Evolutionary conservation across 2,888 invertebrate genomes (phyloP), one percentile per base, ranked within the genome.

Genomic region (Drosophila antonietae): DNA sequence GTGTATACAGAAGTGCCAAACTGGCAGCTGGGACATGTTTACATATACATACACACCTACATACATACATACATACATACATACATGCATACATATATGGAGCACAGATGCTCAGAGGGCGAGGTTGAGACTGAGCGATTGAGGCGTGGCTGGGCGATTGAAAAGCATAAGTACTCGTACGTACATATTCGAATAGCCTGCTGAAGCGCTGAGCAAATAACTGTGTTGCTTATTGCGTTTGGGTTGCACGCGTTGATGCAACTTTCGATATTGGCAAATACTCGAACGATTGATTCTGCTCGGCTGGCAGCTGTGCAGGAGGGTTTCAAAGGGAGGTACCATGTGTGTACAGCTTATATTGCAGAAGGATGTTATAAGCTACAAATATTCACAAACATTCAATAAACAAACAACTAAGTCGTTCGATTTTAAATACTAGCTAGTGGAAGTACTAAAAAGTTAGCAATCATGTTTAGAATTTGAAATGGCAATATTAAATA

Each of bases 11-110:
- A 73, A 72, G 73, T 77, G 77, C 67, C 75, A 75, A 75, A 78
- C 82, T 65, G 66, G 55, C 76, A 78, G 78, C 82, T 75, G 73
- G 78, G 75, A 75, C 87, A 72, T 80, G 83, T 83, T 83, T 78
- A 78, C 78, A 72, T 3, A 55, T 7, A 51, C 51, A 53, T 23
- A n/a, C 23, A 23, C 23, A 23, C 23, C 23, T 23, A 23, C n/a
- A 23, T 1, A n/a, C 9, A 52, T 53, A 60, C 15, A 12, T 14
- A 23, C 75, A 71, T 12, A 33, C 9, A 51, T n/a, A 8, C 41
- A 41, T 10, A 33, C 9, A 39, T 14, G 15, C 9, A 14, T 35
- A 10, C 28, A 28, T 15, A 23, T 23, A 37, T 58, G 60, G 49
- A 56, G 41, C 52, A 8, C 41, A 60, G 46, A 31, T 56, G 37